Evolutionary conservation across 1,140 invertebrate species (phyloP), one percentile per base, ranked within the genome.

Genomic region (Stegodyphus dumicola): DNA sequence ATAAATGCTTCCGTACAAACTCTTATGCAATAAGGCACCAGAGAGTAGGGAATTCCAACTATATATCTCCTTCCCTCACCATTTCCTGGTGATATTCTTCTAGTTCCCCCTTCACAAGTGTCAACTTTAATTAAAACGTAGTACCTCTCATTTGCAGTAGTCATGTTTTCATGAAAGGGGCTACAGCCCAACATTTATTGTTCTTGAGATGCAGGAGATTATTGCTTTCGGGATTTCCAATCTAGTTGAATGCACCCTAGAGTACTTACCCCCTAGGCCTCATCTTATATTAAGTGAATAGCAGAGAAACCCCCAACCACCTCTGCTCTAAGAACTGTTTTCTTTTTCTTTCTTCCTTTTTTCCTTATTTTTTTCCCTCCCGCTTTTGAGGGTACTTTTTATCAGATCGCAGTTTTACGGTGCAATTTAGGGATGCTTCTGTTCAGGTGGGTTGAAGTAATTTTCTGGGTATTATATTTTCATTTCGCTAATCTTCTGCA

Each of bases 51-150:
- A 67, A 67, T 15, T 67, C 65, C 17, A 9, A 17, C 17, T 67
- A 1, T 7, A 17, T 67, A 15, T 67, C 65, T 15, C 56, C 17
- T 67, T n/a, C 65, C 17, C 15, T 60, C 56, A 7, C 65, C 65
- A 67, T 67, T 67, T 67, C 65, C 65, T 67, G 17, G 65, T 17
- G 65, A 67, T 67, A 67, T 15, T 67, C 65, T 67, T 67, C 56
- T 67, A 7, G 65, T 67, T 15, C 53, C 73, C 52, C 6, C 17
- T 56, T 75, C 73, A 11, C 51, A 54, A 75, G 73, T 56, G 56
- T 76, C 74, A 64, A 76, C 74, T 76, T 76, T 76, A 76, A 76
- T 76, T 76, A 76, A 76, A 76, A 76, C 74, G 74, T 60, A 76
- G 74, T 64, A 64, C 18, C 17, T 7, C 54, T 76, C 74, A 64